Evolutionary conservation across 92 coral and sea anemone species (phyloP).

Genomic region (Ricordea florida): DNA sequence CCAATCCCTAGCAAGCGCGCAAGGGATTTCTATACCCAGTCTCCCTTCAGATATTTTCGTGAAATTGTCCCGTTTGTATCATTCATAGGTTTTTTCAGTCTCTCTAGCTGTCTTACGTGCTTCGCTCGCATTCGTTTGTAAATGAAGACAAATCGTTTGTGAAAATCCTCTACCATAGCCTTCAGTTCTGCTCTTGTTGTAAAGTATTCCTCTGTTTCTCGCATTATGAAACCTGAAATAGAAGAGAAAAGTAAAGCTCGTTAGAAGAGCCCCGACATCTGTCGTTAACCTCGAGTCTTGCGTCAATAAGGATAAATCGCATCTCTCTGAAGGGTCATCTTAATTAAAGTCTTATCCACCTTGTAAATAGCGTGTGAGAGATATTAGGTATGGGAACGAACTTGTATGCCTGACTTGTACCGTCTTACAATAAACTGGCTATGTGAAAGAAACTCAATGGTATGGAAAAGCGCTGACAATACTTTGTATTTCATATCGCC

Average conservation of each 20-base stretch:
- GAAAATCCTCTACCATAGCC: constrained; percentile 48
- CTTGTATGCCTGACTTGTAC: no score
- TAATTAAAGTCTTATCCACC: no score
- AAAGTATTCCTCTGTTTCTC: constrained; percentile 8
- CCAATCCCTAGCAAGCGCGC: background rate
- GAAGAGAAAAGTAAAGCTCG: background rate
- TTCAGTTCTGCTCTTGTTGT: constrained; percentile 30
- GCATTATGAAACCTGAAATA: background rate
- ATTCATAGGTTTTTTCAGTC: background rate
- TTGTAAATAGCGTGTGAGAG: no score
- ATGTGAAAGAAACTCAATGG: no score
- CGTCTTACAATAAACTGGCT: no score
- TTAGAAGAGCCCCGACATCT: no score
- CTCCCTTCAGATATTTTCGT: background rate
- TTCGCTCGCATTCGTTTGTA: constrained; percentile 36
- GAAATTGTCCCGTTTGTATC: background rate
- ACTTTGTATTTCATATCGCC: constrained; percentile 22
- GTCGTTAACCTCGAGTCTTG: no score
- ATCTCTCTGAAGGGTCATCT: no score
- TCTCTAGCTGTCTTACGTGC: constrained; percentile 41
- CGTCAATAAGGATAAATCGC: no score
- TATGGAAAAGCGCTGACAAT: background rate
- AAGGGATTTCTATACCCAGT: constrained; percentile 12
- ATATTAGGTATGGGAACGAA: no score
- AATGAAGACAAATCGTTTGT: constrained; percentile 18